Evolutionary conservation across 2,113 vertebrate genomes (phyloP).

Genomic region (Urocitellus parryii): DNA sequence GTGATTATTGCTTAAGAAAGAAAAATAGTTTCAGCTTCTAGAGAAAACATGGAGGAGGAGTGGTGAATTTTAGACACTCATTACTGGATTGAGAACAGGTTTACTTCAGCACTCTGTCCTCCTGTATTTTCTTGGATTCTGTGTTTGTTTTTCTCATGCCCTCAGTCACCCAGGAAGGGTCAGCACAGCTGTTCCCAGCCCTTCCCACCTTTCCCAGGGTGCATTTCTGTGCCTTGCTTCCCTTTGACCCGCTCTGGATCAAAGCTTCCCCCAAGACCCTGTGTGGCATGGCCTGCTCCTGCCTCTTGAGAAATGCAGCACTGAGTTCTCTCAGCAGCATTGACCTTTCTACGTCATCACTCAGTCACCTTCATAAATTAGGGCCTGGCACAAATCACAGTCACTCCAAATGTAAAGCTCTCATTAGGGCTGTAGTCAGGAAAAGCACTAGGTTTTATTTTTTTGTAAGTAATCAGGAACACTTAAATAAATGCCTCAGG

Average conservation of each 20-base stretch:
- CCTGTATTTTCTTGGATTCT: neutral
- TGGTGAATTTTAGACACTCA: neutral
- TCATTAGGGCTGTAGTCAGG: neutral
- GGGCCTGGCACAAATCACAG: neutral
- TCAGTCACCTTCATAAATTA: neutral
- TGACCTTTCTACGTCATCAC: neutral
- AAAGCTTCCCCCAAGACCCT: neutral
- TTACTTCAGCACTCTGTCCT: neutral
- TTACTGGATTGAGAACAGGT: neutral
- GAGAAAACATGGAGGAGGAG: neutral
- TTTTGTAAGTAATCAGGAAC: neutral
- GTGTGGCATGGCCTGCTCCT: neutral
- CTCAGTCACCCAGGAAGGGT: neutral
- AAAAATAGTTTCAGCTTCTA: conserved; percentile 16
- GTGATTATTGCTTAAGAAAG: neutral
- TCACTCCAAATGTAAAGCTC: neutral
- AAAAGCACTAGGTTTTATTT: neutral
- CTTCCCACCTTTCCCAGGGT: neutral
- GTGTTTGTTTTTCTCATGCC: neutral
- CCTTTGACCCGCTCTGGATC: neutral
- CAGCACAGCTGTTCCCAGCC: neutral
- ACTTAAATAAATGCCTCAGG: neutral
- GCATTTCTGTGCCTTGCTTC: too few relatives aligned
- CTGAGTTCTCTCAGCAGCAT: neutral
- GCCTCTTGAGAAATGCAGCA: neutral